Base-by-base conservation (phyloP, 2,888 invertebrate genomes). In the Quadroppia sp. region DNA sequence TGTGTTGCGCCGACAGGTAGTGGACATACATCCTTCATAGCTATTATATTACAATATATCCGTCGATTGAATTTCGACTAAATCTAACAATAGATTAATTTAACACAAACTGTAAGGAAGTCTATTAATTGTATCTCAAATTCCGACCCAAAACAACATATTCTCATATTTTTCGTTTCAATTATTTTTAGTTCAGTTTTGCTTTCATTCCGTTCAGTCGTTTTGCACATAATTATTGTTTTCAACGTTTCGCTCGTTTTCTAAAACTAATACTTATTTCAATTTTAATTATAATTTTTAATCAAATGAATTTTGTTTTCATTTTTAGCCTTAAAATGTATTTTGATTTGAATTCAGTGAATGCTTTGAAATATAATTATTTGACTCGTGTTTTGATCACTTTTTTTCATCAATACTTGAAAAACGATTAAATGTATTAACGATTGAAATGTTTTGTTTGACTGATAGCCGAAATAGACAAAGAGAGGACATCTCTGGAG, bases 401-500 rank as follows among this genome's bases (percentile, higher is more conserved):
- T 36, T 36, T 11, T 36, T 4, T 36, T 36, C 36, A 36, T 7
- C 36, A 7, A 50, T 9, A n/a, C 20, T n/a, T 50, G 50, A 20
- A 50, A 50, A 53, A 13, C 23, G 23, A 20, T 9, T 13, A 23
- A 13, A 53, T 23, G 23, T 20, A 23, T 20, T 25, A 2, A 53
- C 23, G 28, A 53, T 20, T 25, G 15, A 20, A 4, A 7, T n/a
- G 15, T 50, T 50, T 50, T n/a, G 4, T 4, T 50, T 23, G 1
- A 23, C 13, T 3, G 25, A 20, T 23, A 59, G 59, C 59, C 59
- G 81, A 91, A 82, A 89, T 90, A 76, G 90, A 90, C 82, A 88
- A 89, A 80, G 90, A 91, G 59, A 59, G 28, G 59, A 59, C 59
- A 59, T 84, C 89, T 78, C 84, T 89, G 79, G 89, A 88, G 81